A percentile compares a stretch with the other conserved stretches of the same genome.
phyloP scores from a whole-genome alignment of 2,888 invertebrate species.

The Hedya salicella region DNA sequence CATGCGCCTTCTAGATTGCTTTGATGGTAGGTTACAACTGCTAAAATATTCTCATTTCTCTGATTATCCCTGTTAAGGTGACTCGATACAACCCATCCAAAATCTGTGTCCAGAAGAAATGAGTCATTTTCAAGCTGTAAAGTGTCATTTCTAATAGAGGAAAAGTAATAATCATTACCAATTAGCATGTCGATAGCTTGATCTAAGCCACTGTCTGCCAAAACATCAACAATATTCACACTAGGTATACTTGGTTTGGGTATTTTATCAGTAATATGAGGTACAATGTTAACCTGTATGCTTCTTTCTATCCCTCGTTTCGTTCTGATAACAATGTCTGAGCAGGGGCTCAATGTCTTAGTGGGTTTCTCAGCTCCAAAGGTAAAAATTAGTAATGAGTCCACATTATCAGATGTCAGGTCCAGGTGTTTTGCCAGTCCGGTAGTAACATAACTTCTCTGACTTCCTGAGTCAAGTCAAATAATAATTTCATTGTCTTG shows the following conservation, averaged over 20 bases:
- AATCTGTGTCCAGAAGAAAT: slow-evolving; percentile 1
- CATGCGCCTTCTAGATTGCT: background rate
- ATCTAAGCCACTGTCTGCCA: background rate
- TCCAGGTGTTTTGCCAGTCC: background rate
- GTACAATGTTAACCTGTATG: background rate
- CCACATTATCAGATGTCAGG: background rate
- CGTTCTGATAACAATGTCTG: too few relatives aligned
- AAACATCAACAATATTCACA: background rate
- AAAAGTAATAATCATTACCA: slow-evolving; percentile 13
- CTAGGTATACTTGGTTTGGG: background rate
- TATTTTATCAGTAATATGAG: background rate
- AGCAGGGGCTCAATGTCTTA: too few relatives aligned
- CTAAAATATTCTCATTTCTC: background rate
- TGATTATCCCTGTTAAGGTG: background rate
- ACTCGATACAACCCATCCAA: slow-evolving; percentile 1
- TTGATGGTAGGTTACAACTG: slow-evolving; percentile 6
- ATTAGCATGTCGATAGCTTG: background rate
- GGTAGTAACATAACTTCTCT: background rate
- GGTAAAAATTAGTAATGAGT: background rate
- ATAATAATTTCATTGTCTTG: too few relatives aligned
- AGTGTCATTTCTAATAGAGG: background rate
- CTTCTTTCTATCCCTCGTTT: too few relatives aligned
- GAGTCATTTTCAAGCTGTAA: background rate
- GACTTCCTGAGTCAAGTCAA: background rate
- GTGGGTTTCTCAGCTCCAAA: too few relatives aligned